Evolutionary conservation across 2,797 vertebrate genomes (phyloP), one percentile per base, ranked within the genome.

Genomic region (Phylloscopus collybita): DNA sequence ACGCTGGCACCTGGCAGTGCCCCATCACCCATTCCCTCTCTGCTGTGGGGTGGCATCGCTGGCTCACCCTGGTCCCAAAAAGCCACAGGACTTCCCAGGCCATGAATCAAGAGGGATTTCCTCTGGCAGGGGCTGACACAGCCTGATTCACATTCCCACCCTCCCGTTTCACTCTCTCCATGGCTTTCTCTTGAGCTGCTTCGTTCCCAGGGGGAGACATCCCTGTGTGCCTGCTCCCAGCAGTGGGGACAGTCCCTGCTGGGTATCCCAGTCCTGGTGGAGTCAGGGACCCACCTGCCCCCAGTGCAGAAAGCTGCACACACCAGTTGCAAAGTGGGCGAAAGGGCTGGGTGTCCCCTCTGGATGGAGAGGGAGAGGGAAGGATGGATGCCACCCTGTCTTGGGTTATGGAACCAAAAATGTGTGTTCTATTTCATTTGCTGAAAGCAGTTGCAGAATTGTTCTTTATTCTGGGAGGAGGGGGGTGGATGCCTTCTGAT

Each of bases 1-100:
- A 1, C 0, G 18, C 51, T 81, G 81, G 45, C 10, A 4, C 16
- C 73, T 19, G 42, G n/a, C 85, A 10, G 1, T 72, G 71, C 10
- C 54, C 47, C 5, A 1, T 22, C 56, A 19, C 36, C 4, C 3
- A 25, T 30, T 84, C 62, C 79, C 54, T 34, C 82, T 34, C 3
- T 5, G 4, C 44, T 60, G 34, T 6, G 56, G 53, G 69, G 11
- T 94, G 92, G 64, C 88, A 66, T 4, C 0, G 0, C 70, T 22
- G 71, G 65, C 54, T 66, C 86, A 80, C 69, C 0, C 2, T 0
- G 1, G 67, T 32, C 71, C 83, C 20, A 1, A 16, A 23, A 71
- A 88, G 53, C 93, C 94, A 60, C 93, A 84, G 83, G 16, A 66
- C 67, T 80, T 80, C 42, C 86, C 91, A 76, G 80, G 61, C 69